Base-by-base conservation (phyloP, 2,888 invertebrate genomes). In the Mythimna loreyi region DNA sequence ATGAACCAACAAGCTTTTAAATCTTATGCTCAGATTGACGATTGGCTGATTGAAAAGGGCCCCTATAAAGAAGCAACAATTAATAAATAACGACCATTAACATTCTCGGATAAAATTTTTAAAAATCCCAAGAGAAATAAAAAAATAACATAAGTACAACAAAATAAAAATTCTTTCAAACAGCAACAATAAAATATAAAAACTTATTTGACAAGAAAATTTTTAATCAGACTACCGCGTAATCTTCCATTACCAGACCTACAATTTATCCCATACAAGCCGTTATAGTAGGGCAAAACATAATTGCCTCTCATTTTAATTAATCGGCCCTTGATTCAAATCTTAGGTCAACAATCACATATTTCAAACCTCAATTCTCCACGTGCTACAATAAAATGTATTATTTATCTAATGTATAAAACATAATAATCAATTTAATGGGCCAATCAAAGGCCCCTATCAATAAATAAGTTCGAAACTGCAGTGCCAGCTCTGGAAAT, bases 401-500 rank as follows among this genome's bases (percentile, higher is more conserved):
- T 56, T 80, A 78, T 78, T 80, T 77, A 78, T 72, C 33, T 67
- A 69, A 55, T 61, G 53, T 67, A 33, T 59, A 59, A 80, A 77
- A 64, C 62, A 53, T 40, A 64, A 69, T 74, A 50, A 70, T 75
- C 76, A 77, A 81, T 80, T 75, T 85, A 87, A 87, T 87, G 82
- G 82, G 67, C 72, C 80, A 72, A 80, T 83, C 78, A 80, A 78
- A 85, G 86, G 84, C 81, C 87, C 84, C 85, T 84, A 87, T 86
- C 84, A 89, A 89, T 90, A 89, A 88, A 87, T 88, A 87, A 88
- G 76, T 57, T 69, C 33, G 49, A 72, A 80, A 82, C 78, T 81
- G 84, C 80, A 78, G 81, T 78, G 82, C 72, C 73, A 84, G 79
- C 67, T 64, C 63, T 79, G 65, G 83, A 84, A 86, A 87, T 85